These are phyloP conservation scores for Euclidia mi DNA, from an alignment of 2,888 invertebrate species.

Conservation along the genomic window DNA sequence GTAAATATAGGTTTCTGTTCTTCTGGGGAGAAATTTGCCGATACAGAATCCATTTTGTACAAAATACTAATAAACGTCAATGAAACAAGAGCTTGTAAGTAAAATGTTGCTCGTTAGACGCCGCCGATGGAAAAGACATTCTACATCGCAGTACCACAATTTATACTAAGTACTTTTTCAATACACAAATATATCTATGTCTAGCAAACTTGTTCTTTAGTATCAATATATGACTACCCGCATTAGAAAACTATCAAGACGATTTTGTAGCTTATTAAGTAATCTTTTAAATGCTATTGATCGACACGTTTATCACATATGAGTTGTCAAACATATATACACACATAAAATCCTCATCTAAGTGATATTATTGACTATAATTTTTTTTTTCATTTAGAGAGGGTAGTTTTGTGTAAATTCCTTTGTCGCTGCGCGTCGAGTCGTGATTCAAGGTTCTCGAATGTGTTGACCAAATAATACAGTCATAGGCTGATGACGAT, in stretches of 20 bases:
- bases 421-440: too few relatives aligned
- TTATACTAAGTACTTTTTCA: constrained; percentile 60
- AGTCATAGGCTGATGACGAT: too few relatives aligned
- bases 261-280: background rate
- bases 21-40: constrained; percentile 68
- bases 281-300: background rate
- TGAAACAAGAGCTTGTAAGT: constrained; percentile 4
- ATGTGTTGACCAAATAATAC: too few relatives aligned
- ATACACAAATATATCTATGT: constrained; percentile 37
- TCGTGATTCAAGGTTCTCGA: too few relatives aligned
- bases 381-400: too few relatives aligned
- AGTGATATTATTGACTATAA: too few relatives aligned
- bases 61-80: constrained; percentile 6
- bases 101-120: constrained; percentile 31
- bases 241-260: constrained; percentile 17
- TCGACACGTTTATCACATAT: too few relatives aligned
- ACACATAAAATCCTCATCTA: too few relatives aligned
- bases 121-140: constrained; percentile 55
- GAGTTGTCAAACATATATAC: too few relatives aligned
- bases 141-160: constrained; percentile 50
- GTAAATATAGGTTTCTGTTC: constrained; percentile 74
- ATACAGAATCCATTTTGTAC: constrained; percentile 62
- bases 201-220: constrained; percentile 23
- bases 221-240: constrained; percentile 49
- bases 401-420: too few relatives aligned